Evolutionary conservation across 2,888 invertebrate genomes (phyloP), one percentile per base, ranked within the genome.

Genomic region (Pardosa pseudoannulata): DNA sequence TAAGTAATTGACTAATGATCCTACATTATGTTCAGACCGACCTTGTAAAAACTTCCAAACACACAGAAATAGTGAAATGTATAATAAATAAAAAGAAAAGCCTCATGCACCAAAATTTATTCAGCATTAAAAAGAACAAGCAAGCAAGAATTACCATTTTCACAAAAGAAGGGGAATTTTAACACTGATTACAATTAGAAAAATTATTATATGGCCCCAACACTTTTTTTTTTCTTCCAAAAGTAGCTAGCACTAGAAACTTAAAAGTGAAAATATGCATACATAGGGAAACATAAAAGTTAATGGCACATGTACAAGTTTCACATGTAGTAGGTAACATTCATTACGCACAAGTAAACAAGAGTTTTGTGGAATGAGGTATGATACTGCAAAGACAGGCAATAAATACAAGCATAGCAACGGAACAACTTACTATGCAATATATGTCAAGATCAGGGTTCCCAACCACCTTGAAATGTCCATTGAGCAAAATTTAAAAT

Each of bases 101-200:
- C 83, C 83, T 83, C 83, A 73, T 78, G 78, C 71, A 72, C 83
- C 78, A 78, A 72, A n/a, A 67, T 83, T 83, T 83, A 83, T 83
- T 83, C 71, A 78, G 83, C 83, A 78, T 83, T 76, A 83, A 78
- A 32, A 83, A 64, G 75, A 80, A 46, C n/a, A 80, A 78, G 67
- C 76, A 72, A 31, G 78, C 29, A 71, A 72, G 70, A 67, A 39
- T 67, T 74, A 75, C 56, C 65, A 70, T 56, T 62, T 39, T 75
- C 67, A 81, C 74, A 68, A 70, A 81, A 74, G 62, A 75, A n/a
- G 50, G 72, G 67, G 31, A n/a, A 75, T 56, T 36, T 27, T 68
- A 75, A 81, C 56, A 79, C 68, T 80, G n/a, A 73, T 68, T 41
- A 29, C 64, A 71, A 71, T 64, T 70, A 73, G 13, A 11, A 67